A percentile compares a stretch with the other conserved stretches of the same genome.
phyloP scores from a whole-genome alignment of 2,888 invertebrate species.

The Meliscaeva auricollis region DNA sequence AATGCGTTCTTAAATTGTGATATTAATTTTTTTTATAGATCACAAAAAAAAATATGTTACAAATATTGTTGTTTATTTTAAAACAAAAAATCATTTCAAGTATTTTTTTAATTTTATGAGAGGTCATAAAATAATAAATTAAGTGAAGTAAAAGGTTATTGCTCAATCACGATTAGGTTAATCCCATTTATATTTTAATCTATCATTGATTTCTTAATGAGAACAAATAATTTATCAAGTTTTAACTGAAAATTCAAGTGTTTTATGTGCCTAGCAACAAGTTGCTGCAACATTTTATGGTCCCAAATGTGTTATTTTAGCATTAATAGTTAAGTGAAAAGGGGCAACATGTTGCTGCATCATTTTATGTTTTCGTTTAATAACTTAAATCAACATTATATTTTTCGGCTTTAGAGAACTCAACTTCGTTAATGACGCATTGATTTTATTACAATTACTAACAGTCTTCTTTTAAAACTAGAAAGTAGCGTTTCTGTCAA shows the following conservation, averaged over 20 bases:
- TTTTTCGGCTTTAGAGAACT: no score
- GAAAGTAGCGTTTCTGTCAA: no score
- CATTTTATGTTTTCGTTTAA: no score
- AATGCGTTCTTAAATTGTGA: constrained; percentile 23
- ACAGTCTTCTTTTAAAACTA: no score
- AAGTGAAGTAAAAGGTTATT: background rate
- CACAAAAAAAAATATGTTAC: background rate
- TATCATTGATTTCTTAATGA: no score
- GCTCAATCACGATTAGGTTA: background rate
- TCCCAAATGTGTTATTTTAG: background rate
- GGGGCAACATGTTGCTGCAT: no score
- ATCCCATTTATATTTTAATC: background rate
- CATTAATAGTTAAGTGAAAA: no score
- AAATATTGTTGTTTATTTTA: constrained; percentile 1
- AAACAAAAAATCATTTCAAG: constrained; percentile 22
- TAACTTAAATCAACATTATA: no score
- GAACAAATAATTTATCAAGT: no score
- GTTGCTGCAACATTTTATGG: background rate
- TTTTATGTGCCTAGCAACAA: background rate
- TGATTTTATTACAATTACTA: no score
- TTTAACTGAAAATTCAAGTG: no score
- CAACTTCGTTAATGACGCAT: no score
- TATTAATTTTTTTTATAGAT: constrained; percentile 7
- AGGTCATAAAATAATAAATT: constrained; percentile 48
- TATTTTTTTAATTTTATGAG: background rate